These are phyloP conservation scores for Nibea coibor DNA, from an alignment of 2,113 vertebrate species.

Conservation along the genomic window DNA sequence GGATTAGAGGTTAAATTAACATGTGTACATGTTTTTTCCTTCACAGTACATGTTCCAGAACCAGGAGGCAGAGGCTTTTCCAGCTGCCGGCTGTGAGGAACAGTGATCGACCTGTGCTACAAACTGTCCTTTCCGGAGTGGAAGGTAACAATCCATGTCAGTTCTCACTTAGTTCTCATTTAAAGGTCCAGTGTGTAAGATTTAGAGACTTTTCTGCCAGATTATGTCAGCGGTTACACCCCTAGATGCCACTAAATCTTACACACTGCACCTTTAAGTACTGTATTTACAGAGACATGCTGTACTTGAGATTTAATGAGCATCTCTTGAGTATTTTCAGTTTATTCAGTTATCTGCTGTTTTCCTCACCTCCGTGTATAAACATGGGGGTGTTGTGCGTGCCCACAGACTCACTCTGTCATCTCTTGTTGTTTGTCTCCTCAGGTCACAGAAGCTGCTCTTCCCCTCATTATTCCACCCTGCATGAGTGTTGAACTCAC, in stretches of 20 bases:
- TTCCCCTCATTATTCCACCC: slow-evolving; percentile 34
- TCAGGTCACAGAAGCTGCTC: slow-evolving; percentile 60
- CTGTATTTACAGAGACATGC: no score
- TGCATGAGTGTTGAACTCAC: slow-evolving; percentile 35
- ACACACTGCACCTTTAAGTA: background rate
- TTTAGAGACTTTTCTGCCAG: no score
- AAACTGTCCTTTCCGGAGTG: slow-evolving; percentile 24
- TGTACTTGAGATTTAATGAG: no score
- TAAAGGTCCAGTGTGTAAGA: no score
- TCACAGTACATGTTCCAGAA: slow-evolving; percentile 84
- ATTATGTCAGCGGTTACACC: no score
- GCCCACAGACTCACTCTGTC: background rate
- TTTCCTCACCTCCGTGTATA: background rate
- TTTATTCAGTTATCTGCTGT: background rate
- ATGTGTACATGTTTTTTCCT: slow-evolving; percentile 18
- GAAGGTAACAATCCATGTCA: slow-evolving; percentile 50
- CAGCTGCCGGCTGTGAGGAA: slow-evolving; percentile 75
- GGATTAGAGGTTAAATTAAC: background rate
- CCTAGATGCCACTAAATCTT: no score
- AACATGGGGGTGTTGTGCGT: background rate
- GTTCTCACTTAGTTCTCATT: no score
- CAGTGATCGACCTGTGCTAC: slow-evolving; percentile 71
- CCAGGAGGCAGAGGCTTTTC: slow-evolving; percentile 80
- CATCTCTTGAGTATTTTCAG: background rate
- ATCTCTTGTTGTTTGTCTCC: slow-evolving; percentile 38